A percentile compares a stretch with the other conserved stretches of the same genome.
Conservation (phyloP, 2,797 vertebrate genomes). For the Macropus fuliginosus region DNA sequence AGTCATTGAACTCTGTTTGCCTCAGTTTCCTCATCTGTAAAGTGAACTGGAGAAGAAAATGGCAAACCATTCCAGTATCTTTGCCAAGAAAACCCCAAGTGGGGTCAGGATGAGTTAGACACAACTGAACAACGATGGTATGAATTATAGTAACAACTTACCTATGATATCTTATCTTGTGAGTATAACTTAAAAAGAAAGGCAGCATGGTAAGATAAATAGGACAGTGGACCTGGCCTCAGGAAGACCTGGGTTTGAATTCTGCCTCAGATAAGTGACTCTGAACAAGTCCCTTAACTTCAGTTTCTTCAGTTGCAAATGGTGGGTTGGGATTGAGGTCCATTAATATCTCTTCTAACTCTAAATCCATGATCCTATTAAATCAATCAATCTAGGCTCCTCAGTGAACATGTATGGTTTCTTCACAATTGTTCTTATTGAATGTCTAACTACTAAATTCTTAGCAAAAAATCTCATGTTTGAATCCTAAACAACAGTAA, state of each 20-base stretch:
- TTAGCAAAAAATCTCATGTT: background rate
- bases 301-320: background rate
- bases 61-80: no score
- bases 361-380: background rate
- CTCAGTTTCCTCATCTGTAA: background rate
- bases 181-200: background rate
- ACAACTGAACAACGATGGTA: no score
- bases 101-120: background rate
- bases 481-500: background rate
- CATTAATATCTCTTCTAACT: conserved; percentile 4
- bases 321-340: background rate
- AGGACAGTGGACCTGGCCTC: background rate
- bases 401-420: background rate
- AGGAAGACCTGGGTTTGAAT: conserved; percentile 4
- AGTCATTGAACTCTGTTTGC: background rate
- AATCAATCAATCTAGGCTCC: background rate
- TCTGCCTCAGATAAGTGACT: background rate
- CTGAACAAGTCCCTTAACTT: background rate
- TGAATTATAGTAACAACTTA: background rate
- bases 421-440: background rate
- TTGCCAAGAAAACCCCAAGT: background rate
- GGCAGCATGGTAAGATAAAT: background rate
- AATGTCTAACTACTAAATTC: background rate
- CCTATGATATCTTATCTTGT: background rate
- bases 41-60: background rate